Percentiles rank a stretch among this genome's conserved stretches.
Conservation (phyloP, 2,797 vertebrate genomes). For the Thripadectes ignobilis region DNA sequence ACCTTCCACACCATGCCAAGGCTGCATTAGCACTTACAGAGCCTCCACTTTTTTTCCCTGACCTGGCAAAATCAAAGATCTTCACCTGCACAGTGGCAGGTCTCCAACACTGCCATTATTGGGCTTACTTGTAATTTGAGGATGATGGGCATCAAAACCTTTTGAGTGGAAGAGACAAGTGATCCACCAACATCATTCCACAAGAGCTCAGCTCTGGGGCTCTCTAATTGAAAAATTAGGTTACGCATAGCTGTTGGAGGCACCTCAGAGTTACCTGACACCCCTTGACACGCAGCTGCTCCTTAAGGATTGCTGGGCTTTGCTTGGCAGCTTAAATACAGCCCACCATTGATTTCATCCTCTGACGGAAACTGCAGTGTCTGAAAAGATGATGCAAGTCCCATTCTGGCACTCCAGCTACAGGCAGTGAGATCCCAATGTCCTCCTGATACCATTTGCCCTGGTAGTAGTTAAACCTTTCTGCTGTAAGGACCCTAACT, state of each 20-base stretch:
- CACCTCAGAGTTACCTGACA: fast-evolving
- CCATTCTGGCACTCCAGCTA: neutral
- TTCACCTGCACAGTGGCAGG: neutral
- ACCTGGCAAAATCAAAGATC: neutral
- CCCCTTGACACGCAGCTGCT: fast-evolving
- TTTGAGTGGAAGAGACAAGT: neutral
- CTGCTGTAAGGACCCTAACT: neutral
- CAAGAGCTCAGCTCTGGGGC: neutral
- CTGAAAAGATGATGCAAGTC: neutral
- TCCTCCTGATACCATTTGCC: neutral
- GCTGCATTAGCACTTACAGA: neutral
- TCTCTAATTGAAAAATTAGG: neutral
- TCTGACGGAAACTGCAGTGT: neutral
- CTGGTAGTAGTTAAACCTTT: neutral
- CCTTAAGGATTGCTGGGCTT: fast-evolving
- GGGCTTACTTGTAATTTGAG: neutral
- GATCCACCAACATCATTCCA: neutral
- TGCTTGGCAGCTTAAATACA: neutral
- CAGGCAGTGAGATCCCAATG: neutral
- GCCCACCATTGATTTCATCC: fast-evolving
- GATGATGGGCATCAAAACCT: neutral
- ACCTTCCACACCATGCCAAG: neutral
- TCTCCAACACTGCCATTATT: neutral
- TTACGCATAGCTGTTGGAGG: neutral
- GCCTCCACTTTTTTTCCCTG: neutral